phyloP scores from a whole-genome alignment of 2,113 vertebrate genomes.

The Agelaius phoeniceus region DNA sequence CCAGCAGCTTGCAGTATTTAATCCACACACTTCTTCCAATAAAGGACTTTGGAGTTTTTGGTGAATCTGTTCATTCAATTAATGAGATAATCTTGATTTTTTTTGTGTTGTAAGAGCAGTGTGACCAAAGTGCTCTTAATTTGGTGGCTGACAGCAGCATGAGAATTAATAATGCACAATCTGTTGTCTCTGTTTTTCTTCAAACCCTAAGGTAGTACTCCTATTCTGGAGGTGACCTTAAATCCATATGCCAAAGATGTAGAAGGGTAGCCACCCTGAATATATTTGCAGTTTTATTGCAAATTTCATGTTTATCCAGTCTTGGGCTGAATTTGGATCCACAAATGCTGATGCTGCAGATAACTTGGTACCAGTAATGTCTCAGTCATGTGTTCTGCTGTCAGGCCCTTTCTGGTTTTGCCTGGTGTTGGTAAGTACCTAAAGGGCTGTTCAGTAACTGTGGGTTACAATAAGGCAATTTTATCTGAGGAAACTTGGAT shows the following conservation, averaged over 20 bases:
- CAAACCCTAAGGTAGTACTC: background rate
- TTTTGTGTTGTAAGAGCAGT: background rate
- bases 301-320: background rate
- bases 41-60: background rate
- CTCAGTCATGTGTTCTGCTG: background rate
- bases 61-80: background rate
- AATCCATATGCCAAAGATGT: background rate
- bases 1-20: background rate
- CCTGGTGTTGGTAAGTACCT: background rate
- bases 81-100: background rate
- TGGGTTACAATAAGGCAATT: background rate
- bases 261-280: background rate
- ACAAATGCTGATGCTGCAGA: background rate
- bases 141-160: background rate
- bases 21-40: background rate
- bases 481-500: background rate
- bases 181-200: background rate
- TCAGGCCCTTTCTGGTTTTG: background rate
- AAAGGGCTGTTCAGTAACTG: background rate
- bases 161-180: background rate
- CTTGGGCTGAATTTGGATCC: background rate
- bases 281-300: background rate
- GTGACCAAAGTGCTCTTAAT: background rate
- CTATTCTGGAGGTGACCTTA: background rate
- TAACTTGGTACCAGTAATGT: background rate